A percentile compares a stretch with the other conserved stretches of the same genome.
These are phyloP conservation scores for Aethes cnicana DNA, from an alignment of 2,888 invertebrate species.

Conservation along the genomic window DNA sequence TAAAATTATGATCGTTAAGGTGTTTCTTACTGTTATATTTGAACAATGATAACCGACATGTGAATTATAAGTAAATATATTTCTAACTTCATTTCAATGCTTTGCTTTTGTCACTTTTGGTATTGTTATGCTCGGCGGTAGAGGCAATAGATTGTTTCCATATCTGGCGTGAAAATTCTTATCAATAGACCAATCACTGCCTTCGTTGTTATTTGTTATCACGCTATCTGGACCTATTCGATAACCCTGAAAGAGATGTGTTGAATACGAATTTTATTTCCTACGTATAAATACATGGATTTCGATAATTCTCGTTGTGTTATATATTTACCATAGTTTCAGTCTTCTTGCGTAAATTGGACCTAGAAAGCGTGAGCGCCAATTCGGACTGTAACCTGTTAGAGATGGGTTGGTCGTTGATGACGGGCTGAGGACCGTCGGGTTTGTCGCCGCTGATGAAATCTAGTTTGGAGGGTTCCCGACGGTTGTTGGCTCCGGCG, in stretches of 20 bases:
- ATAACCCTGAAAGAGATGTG: conserved; percentile 63
- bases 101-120: conserved; percentile 71
- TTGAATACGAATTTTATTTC: conserved; percentile 28
- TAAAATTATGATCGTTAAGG: conserved; percentile 4
- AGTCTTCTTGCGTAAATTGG: conserved; percentile 88
- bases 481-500: conserved; percentile 74
- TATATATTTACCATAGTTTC: conserved; percentile 82
- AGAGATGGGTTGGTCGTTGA: conserved; percentile 80
- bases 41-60: conserved; percentile 12
- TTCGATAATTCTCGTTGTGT: neutral
- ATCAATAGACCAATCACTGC: conserved; percentile 62
- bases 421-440: conserved; percentile 57
- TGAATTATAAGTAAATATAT: conserved; percentile 1
- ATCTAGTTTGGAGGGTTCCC: conserved; percentile 87
- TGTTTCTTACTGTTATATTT: conserved; percentile 18
- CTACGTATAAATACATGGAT: conserved; percentile 14
- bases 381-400: conserved; percentile 88
- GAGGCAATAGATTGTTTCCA: conserved; percentile 74
- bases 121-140: conserved; percentile 72
- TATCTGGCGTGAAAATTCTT: conserved; percentile 76
- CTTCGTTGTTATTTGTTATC: conserved; percentile 46
- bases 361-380: conserved; percentile 88
- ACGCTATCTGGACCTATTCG: conserved; percentile 40
- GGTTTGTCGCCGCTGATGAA: conserved; percentile 81
- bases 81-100: conserved; percentile 39